Percentiles rank a stretch among this genome's conserved stretches.
Evolutionary conservation across 2,888 invertebrate species (phyloP).

Genomic region (Keiferia lycopersicella): DNA sequence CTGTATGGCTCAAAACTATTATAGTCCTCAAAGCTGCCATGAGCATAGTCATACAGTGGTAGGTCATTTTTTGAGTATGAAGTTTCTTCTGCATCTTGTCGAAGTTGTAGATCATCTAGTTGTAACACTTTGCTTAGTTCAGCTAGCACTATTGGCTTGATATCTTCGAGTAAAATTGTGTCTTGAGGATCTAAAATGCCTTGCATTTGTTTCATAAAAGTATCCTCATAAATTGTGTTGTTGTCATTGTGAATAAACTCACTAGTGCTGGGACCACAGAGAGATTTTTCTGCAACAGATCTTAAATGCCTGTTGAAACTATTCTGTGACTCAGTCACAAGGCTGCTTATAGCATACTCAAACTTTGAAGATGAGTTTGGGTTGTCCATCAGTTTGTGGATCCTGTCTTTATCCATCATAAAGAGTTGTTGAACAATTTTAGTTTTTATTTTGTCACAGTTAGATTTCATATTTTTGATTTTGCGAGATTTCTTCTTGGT

Average conservation of each 20-base stretch:
- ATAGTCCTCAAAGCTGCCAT: constrained; percentile 38
- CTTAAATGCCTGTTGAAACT: constrained; percentile 71
- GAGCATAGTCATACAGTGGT: constrained; percentile 35
- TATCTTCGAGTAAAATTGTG: constrained; percentile 77
- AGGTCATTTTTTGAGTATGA: constrained; percentile 40
- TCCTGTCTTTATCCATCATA: constrained; percentile 76
- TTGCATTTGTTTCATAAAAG: constrained; percentile 87
- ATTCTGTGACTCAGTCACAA: constrained; percentile 76
- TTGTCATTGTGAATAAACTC: constrained; percentile 83
- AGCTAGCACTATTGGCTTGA: constrained; percentile 82
- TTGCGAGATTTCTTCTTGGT: constrained; percentile 52
- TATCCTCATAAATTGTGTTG: constrained; percentile 84
- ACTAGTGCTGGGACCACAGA: constrained; percentile 57
- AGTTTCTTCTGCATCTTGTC: constrained; percentile 44
- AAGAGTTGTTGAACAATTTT: constrained; percentile 76
- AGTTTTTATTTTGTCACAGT: constrained; percentile 72
- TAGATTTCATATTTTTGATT: constrained; percentile 52
- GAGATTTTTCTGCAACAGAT: constrained; percentile 73
- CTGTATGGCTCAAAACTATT: constrained; percentile 21
- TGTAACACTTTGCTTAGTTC: constrained; percentile 81
- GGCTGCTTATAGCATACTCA: constrained; percentile 75
- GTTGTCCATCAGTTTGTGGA: constrained; percentile 74
- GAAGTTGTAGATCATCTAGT: constrained; percentile 60
- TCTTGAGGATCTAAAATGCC: constrained; percentile 82
- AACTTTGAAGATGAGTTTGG: constrained; percentile 77